Base-by-base conservation (phyloP, 2,113 vertebrate species). In the Phalacrocorax brasilianus region DNA sequence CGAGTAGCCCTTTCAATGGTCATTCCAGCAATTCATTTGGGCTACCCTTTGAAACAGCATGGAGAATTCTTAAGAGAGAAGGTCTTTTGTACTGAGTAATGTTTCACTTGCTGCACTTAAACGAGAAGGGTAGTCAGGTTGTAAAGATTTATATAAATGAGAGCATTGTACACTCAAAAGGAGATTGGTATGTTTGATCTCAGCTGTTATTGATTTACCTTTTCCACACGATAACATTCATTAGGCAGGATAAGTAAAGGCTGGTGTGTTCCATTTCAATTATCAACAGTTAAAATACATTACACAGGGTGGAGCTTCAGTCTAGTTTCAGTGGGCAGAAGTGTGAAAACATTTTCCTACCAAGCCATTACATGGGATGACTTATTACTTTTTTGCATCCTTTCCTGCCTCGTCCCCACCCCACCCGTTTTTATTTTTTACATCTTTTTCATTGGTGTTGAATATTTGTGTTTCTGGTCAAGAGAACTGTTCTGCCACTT, bases 131-230 rank as follows among this genome's bases (percentile, higher is more conserved):
- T 89, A 76, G 65, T 97, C 88, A 93, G 87, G 81, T 92, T 93
- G 86, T 91, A 91, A 95, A 98, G 95, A 97, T 97, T 98, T 97
- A 97, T 98, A 98, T 95, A 98, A 98, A 98, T 72, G 74, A 97
- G 83, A 96, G 94, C 95, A 96, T 96, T 98, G 97, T 98, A 96
- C 87, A 72, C 94, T 95, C 96, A 95, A 93, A 97, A 95, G 95
- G 85, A 96, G 94, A 96, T 95, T 79, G 97, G 95, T 93, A 91
- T 95, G 95, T 97, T 98, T 98, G 97, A 98, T 98, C 97, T 96
- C 81, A 81, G 93, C 88, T 77, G 81, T 97, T 98, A 97, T 80
- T 98, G 97, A 97, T 98, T 98, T 98, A 97, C 97, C 96, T 98
- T 97, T 97, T 96, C 94, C 96, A 96, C 86, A 75, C 2, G 94